These are phyloP conservation scores for Notarius lentiginosus DNA, from an alignment of 2,113 vertebrate genomes.

Conservation along the genomic window DNA sequence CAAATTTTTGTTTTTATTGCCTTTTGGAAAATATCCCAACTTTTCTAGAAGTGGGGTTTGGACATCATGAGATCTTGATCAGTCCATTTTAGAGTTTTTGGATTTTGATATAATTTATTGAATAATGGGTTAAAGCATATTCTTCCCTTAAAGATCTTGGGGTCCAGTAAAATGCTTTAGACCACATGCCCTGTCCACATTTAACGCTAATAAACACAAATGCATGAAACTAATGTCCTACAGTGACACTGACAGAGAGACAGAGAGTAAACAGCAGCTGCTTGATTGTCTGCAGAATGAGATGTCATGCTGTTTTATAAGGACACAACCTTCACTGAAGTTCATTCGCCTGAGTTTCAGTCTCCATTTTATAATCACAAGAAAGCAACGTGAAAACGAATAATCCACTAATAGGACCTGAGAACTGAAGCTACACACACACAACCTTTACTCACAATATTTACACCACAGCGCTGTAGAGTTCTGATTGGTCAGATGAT, in stretches of 20 bases:
- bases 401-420: background rate
- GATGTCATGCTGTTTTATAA: background rate
- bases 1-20: too few relatives aligned
- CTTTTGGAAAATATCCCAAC: too few relatives aligned
- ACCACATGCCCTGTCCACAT: background rate
- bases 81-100: background rate
- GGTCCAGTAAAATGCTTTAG: background rate
- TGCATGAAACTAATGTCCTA: constrained; percentile 2
- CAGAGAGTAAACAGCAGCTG: constrained; percentile 2
- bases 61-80: background rate
- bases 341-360: background rate
- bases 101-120: background rate
- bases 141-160: background rate
- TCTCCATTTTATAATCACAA: background rate
- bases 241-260: constrained; percentile 17
- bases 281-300: background rate
- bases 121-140: background rate
- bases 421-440: background rate
- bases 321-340: background rate
- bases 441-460: background rate
- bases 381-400: background rate
- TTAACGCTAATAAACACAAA: background rate
- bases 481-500: background rate
- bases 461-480: background rate
- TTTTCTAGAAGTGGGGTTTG: too few relatives aligned